Conservation (phyloP, 2,888 invertebrate species). For the Cosmia trapezina region DNA sequence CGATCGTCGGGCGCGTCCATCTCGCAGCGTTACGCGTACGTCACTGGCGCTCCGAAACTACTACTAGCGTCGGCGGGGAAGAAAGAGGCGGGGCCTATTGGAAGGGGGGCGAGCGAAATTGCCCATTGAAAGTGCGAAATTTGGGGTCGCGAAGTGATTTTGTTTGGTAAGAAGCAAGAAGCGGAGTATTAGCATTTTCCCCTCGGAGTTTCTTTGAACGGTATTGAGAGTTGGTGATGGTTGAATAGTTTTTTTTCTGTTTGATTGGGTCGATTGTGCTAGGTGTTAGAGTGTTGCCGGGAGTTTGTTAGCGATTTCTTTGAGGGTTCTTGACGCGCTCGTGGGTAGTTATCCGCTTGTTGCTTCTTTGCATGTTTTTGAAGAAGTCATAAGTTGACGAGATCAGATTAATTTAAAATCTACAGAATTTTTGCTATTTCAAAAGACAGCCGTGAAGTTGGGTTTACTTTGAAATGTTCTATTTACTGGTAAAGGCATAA, state of each 20-base stretch:
- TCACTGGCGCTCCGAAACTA: slow-evolving; percentile 76
- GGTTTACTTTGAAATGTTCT: neutral
- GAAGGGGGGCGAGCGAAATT: slow-evolving; percentile 85
- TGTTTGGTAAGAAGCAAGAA: slow-evolving; percentile 87
- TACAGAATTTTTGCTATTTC: slow-evolving; percentile 11
- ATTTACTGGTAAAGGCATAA: neutral
- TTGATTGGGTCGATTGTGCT: slow-evolving; percentile 89
- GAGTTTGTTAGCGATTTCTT: slow-evolving; percentile 77
- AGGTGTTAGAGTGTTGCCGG: slow-evolving; percentile 77
- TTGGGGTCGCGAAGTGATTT: slow-evolving; percentile 89
- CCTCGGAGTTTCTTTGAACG: slow-evolving; percentile 81
- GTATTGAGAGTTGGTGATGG: slow-evolving; percentile 74
- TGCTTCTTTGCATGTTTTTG: slow-evolving; percentile 66
- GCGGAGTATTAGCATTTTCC: slow-evolving; percentile 87
- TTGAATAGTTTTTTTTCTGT: slow-evolving; percentile 85
- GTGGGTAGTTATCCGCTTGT: slow-evolving; percentile 56
- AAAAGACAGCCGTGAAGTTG: neutral
- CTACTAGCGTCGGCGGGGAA: slow-evolving; percentile 68
- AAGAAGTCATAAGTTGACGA: slow-evolving; percentile 57
- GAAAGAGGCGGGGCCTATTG: slow-evolving; percentile 77
- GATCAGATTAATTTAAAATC: slow-evolving; percentile 39
- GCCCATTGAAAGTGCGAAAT: slow-evolving; percentile 90
- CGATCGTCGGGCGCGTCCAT: slow-evolving; percentile 87
- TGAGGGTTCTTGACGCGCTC: slow-evolving; percentile 67
- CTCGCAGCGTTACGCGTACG: slow-evolving; percentile 75